These are phyloP conservation scores for Acromyrmex heyeri DNA, from an alignment of 1,140 invertebrate genomes.

Conservation along the genomic window DNA sequence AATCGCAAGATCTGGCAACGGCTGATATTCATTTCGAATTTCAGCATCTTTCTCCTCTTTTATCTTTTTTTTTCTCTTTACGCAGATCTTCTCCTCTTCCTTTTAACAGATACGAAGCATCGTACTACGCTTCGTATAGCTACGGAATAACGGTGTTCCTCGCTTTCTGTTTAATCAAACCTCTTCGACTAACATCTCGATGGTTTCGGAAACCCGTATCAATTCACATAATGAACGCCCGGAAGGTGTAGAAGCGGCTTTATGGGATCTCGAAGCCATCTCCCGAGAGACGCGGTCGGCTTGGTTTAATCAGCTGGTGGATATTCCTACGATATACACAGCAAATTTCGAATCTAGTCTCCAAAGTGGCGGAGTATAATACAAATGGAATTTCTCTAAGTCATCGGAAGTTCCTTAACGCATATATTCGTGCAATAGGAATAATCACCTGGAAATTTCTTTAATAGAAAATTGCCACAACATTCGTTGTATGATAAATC, in stretches of 20 bases:
- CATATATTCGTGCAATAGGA: not conserved
- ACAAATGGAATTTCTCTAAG: conserved; percentile 49
- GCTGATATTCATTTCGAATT: not conserved
- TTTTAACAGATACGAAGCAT: not conserved
- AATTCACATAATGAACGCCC: conserved; percentile 70
- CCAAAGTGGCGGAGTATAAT: conserved; percentile 44
- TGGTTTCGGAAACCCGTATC: conserved; percentile 62
- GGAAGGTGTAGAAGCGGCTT: conserved; percentile 60
- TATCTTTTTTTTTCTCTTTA: not conserved
- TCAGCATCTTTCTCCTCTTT: not conserved
- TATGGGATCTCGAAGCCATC: conserved; percentile 57
- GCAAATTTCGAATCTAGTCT: conserved; percentile 48
- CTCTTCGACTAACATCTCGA: conserved; percentile 21
- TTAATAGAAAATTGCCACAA: not conserved
- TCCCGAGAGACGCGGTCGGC: conserved; percentile 58
- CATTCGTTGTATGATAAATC: not conserved
- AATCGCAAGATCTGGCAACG: conserved; percentile 37
- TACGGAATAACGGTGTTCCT: not conserved
- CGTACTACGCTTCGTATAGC: not conserved
- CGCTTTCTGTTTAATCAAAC: conserved; percentile 69
- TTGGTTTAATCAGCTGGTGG: conserved; percentile 73
- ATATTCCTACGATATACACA: conserved; percentile 57
- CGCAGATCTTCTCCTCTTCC: not conserved
- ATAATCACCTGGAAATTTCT: not conserved
- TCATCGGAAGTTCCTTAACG: conserved; percentile 45